Percentiles rank a stretch among this genome's conserved stretches.
Conservation (phyloP, 1,140 invertebrate species). For the Cephus cinctus region DNA sequence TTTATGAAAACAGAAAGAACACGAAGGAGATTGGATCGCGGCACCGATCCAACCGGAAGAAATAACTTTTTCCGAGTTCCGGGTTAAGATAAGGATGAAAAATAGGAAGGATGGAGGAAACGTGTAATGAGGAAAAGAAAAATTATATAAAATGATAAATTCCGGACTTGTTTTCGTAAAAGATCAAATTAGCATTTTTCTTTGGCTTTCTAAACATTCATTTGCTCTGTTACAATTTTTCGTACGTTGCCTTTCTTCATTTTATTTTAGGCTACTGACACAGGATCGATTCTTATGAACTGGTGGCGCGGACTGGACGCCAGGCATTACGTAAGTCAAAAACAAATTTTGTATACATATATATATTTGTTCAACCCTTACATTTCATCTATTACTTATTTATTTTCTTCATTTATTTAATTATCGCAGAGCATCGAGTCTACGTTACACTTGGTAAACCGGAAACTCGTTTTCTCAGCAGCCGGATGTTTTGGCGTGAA, state of each 20-base stretch:
- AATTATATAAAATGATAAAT: no score
- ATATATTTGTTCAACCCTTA: no score
- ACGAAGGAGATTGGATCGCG: no score
- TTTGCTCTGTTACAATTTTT: neutral
- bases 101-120: no score
- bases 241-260: conserved; percentile 3
- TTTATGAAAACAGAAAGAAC: no score
- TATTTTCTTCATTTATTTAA: neutral
- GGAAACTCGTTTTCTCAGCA: conserved; percentile 43
- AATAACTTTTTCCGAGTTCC: no score
- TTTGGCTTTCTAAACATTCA: neutral
- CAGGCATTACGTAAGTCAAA: conserved; percentile 11
- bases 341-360: conserved; percentile 15
- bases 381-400: neutral
- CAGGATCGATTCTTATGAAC: conserved; percentile 32
- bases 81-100: no score
- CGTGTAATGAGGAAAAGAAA: no score
- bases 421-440: conserved; percentile 19
- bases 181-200: neutral
- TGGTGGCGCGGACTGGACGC: conserved; percentile 21
- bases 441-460: conserved; percentile 41
- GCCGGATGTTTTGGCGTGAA: conserved; percentile 47
- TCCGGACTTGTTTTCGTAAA: no score
- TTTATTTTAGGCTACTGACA: conserved; percentile 39
- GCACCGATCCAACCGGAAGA: no score